These are phyloP conservation scores for Acrocephalus scirpaceus DNA, from an alignment of 2,797 vertebrate genomes.

Conservation along the genomic window DNA sequence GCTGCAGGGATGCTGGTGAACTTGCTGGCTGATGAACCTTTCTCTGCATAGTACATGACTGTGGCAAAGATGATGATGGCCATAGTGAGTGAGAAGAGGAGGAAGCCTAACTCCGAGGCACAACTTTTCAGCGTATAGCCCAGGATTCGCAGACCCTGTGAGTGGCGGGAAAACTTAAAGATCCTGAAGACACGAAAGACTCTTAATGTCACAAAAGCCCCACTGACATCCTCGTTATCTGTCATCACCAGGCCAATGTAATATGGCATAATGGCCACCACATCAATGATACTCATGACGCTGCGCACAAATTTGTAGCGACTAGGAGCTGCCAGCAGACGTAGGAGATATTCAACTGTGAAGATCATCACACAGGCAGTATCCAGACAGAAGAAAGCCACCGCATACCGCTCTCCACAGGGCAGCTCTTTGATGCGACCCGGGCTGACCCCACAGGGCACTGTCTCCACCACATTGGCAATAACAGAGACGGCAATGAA, in stretches of 20 bases:
- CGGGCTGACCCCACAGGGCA: conserved; percentile 84
- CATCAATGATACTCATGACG: conserved; percentile 96
- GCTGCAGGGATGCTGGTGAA: conserved; percentile 98
- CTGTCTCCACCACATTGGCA: conserved; percentile 94
- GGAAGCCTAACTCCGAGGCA: conserved; percentile 94
- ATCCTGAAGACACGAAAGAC: conserved; percentile 98
- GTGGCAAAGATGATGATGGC: conserved; percentile 98
- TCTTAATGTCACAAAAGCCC: conserved; percentile 94
- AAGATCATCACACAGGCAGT: conserved; percentile 98
- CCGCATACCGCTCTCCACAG: conserved; percentile 90
- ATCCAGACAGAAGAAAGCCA: conserved; percentile 98
- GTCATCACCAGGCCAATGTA: conserved; percentile 96
- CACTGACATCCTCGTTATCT: conserved; percentile 97
- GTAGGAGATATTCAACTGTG: conserved; percentile 93
- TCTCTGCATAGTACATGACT: conserved; percentile 98
- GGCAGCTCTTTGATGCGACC: conserved; percentile 82
- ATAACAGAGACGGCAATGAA: conserved; percentile 96
- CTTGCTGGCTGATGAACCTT: conserved; percentile 90
- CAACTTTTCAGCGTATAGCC: conserved; percentile 96
- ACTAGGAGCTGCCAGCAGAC: conserved; percentile 89
- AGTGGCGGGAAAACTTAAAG: conserved; percentile 98
- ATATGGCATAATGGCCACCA: conserved; percentile 97
- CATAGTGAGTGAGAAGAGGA: conserved; percentile 97
- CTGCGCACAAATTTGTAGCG: conserved; percentile 93
- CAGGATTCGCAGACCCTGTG: conserved; percentile 93